Evolutionary conservation across 2,797 vertebrate species (phyloP).

Genomic region (Lepus oiostolus): DNA sequence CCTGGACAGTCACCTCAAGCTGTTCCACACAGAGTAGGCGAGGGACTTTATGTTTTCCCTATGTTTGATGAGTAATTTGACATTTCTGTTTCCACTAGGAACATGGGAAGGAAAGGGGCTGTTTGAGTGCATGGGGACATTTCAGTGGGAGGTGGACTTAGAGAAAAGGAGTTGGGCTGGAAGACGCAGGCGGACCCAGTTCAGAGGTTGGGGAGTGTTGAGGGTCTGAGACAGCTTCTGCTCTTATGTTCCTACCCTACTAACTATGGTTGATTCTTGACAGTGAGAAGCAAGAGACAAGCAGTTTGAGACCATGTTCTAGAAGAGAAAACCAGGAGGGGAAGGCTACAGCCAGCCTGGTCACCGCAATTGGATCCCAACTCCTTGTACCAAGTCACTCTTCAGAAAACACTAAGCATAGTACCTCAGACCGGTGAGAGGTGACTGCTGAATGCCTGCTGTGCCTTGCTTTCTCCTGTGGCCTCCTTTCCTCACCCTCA

Average conservation of each 20-base stretch:
- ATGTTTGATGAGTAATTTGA: background rate
- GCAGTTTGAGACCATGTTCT: background rate
- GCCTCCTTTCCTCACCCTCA: background rate
- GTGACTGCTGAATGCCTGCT: background rate
- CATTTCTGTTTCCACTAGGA: background rate
- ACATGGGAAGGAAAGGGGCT: background rate
- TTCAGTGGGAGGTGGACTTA: background rate
- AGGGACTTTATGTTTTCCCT: background rate
- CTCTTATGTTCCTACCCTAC: background rate
- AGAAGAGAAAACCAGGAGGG: background rate
- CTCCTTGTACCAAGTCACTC: background rate
- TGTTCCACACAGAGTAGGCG: background rate
- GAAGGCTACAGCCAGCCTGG: background rate
- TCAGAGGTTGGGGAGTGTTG: background rate
- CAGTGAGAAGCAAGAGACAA: background rate
- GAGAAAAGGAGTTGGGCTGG: background rate
- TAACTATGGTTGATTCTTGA: background rate
- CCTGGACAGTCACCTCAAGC: background rate
- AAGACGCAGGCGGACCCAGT: background rate
- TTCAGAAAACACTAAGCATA: background rate
- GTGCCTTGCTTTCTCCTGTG: background rate
- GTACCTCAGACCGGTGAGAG: background rate
- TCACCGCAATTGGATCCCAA: background rate
- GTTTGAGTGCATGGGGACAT: background rate
- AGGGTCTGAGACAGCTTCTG: background rate